Base-by-base conservation (phyloP, 2,888 invertebrate genomes). In the Polydrusus pterygomalis region DNA sequence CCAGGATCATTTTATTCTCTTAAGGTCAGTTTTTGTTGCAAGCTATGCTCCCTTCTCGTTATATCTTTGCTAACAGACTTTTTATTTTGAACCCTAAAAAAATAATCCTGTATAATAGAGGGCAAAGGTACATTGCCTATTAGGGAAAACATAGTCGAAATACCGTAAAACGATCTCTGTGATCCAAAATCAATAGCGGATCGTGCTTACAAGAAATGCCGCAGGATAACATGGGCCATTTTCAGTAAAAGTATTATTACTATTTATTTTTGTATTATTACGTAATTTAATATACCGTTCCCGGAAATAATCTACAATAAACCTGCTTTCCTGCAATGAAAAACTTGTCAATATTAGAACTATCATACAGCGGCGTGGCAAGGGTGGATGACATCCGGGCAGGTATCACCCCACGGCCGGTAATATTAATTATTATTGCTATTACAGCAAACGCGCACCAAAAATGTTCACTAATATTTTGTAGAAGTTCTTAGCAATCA, bases 101-200 rank as follows among this genome's bases (percentile, higher is more conserved):
- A n/a, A 43, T 43, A 10, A 47, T 8, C 2, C n/a, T 47, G 3
- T 13, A 43, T 47, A 15, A 47, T 47, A 47, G 17, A 47, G 47
- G 17, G 7, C 1, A 51, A 51, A 3, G 25, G 1, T 54, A 54
- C 30, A 30, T 30, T 30, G 38, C 17, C 38, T 54, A 65, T 68
- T 68, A 40, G 40, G 43, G 62, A 40, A 45, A 74, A 62, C 69
- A 73, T 60, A 51, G 68, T 51, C 49, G 40, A 62, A 67, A 68
- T 45, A 60, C 40, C 15, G 58, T 68, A 47, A 73, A 58, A 56
- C 30, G 56, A 60, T 65, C 40, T 64, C 51, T 63, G 47, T 40
- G 51, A 49, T 17, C 67, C n/a, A 62, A 65, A 68, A 73, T 73
- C 73, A 68, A 73, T 73, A 73, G n/a, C 11, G 60, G 34, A 38